Base-by-base conservation (phyloP, 2,113 vertebrate genomes). In the Oncorhynchus tshawytscha region DNA sequence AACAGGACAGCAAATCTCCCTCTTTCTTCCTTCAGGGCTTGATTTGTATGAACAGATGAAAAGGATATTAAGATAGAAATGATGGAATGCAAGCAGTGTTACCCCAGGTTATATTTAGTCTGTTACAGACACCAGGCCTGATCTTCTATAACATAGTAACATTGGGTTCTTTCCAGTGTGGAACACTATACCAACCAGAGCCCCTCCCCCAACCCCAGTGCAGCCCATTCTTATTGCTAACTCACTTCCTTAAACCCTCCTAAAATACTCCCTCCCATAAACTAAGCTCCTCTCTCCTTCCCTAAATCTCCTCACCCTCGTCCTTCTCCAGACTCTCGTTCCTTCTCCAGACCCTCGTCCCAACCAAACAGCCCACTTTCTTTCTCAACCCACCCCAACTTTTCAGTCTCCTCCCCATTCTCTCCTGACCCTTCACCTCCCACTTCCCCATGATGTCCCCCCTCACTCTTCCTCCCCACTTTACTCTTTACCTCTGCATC, bases 111-210 rank as follows among this genome's bases (percentile, higher is more conserved):
- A 11, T 11, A 45, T 45, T 45, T 45, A 22, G 59, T 62, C 59
- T 3, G n/a, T 62, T 62, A 62, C 20, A 59, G 12, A 4, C 57
- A 16, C 20, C 64, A 60, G 64, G 22, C 22, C 49, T 78, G 27
- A 65, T 59, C 57, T 78, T 68, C 45, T 71, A 57, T 71, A 66
- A 66, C 69, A 29, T 45, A n/a, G 59, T 24, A 71, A 71, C n/a
- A 24, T 45, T 59, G 22, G 27, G 57, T 71, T 77, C 25, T 66
- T 71, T 77, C 60, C 31, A 62, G 51, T 6, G 39, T 60, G 5
- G 29, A 70, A 18, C 39, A 68, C 39, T 45, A 45, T 54, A 73
- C 15, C 11, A 25, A 15, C 24, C 24, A 24, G 65, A 12, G 11
- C 65, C 65, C n/a, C 60, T 64, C 31, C 69, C 74, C 12, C 20